Conservation (phyloP, 2,113 vertebrate genomes). For the Trogon melanurus region DNA sequence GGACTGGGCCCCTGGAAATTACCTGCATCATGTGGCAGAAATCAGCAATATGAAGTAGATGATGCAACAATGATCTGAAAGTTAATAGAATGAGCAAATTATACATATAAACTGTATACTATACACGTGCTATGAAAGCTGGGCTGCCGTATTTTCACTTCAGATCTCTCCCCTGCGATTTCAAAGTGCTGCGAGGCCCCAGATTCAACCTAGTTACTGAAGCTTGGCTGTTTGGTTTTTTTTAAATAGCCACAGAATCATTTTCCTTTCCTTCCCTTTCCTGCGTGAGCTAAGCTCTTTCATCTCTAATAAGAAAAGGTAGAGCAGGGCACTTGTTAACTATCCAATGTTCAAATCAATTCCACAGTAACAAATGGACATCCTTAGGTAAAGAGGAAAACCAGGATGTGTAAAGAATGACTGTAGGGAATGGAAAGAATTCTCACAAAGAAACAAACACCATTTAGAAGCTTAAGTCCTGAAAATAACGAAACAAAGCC, state of each 20-base stretch:
- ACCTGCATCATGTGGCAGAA: background rate
- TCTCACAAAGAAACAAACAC: background rate
- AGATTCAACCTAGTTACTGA: background rate
- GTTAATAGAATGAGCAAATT: background rate
- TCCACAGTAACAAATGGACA: background rate
- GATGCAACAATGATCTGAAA: background rate
- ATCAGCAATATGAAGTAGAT: background rate
- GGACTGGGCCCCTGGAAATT: background rate
- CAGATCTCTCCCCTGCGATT: background rate
- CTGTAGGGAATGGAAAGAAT: rapidly evolving
- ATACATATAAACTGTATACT: too few species aligned
- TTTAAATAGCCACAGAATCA: background rate
- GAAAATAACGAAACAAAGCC: background rate
- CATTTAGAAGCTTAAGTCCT: background rate
- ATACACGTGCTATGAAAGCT: rapidly evolving
- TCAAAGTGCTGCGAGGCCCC: background rate
- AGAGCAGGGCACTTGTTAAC: background rate
- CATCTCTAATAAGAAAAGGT: background rate
- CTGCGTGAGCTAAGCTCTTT: background rate
- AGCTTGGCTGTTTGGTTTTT: background rate
- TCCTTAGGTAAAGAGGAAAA: background rate
- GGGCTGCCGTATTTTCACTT: background rate
- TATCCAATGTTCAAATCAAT: background rate
- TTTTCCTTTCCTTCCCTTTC: background rate
- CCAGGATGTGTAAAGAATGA: rapidly evolving